Evolutionary conservation across 2,888 invertebrate species (phyloP).

Genomic region (Lithosia quadra): DNA sequence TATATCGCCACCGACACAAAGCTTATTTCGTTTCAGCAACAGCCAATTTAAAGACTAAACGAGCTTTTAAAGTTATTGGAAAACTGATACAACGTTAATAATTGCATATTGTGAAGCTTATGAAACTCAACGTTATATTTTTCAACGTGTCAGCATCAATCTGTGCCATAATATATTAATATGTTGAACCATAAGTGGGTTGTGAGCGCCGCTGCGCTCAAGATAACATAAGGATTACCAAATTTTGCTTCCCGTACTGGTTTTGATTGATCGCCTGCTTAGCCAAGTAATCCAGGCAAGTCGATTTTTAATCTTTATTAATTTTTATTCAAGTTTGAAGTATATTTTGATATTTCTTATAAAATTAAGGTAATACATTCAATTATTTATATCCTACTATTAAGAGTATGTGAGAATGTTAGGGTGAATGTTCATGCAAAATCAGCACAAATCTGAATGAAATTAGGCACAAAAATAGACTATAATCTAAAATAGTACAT

Average conservation of each 20-base stretch:
- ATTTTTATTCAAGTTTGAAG: too few species aligned
- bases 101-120: slow-evolving; percentile 56
- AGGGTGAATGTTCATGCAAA: too few species aligned
- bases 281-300: slow-evolving; percentile 35
- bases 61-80: slow-evolving; percentile 59
- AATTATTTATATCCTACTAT: too few species aligned
- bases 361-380: too few species aligned
- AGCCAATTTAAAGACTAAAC: slow-evolving; percentile 67
- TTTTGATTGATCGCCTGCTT: slow-evolving; percentile 64
- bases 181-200: slow-evolving; percentile 72
- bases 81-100: slow-evolving; percentile 62
- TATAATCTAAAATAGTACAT: too few species aligned
- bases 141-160: slow-evolving; percentile 59
- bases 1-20: slow-evolving; percentile 38
- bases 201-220: slow-evolving; percentile 58
- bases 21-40: slow-evolving; percentile 59
- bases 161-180: slow-evolving; percentile 70
- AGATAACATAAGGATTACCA: slow-evolving; percentile 65
- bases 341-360: background rate
- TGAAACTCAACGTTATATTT: slow-evolving; percentile 57
- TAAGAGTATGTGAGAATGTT: too few species aligned
- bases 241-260: slow-evolving; percentile 44
- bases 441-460: too few species aligned
- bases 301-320: slow-evolving; percentile 9
- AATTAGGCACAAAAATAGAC: too few species aligned